phyloP scores from a whole-genome alignment of 2,888 invertebrate genomes.

The Eupithecia vulgata region DNA sequence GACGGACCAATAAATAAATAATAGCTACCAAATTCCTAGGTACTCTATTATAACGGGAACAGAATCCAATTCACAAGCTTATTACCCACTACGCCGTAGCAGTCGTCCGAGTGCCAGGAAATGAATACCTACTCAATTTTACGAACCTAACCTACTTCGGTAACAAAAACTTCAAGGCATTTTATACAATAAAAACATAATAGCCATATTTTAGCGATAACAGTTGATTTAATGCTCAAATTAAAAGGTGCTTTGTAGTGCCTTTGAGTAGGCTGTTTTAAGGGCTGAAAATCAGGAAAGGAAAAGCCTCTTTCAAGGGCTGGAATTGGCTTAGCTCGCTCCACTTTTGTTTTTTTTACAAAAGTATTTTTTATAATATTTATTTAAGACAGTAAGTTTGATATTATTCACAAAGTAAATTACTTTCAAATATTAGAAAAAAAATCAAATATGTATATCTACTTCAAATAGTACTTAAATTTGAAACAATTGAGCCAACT shows the following conservation, averaged over 20 bases:
- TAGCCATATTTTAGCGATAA: conserved; percentile 34
- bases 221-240: conserved; percentile 34
- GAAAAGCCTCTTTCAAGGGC: background rate
- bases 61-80: background rate
- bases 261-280: background rate
- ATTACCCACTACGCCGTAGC: background rate
- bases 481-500: too few relatives aligned
- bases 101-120: conserved; percentile 27
- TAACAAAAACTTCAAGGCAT: conserved; percentile 47
- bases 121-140: conserved; percentile 49
- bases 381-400: too few relatives aligned
- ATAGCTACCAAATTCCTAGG: too few relatives aligned
- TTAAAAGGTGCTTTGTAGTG: conserved; percentile 33
- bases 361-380: too few relatives aligned
- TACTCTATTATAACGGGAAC: background rate
- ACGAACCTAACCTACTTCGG: conserved; percentile 46
- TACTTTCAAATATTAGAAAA: too few relatives aligned
- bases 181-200: conserved; percentile 35
- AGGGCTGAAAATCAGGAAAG: background rate
- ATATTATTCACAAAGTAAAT: too few relatives aligned
- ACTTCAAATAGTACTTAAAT: too few relatives aligned
- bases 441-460: too few relatives aligned
- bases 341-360: background rate
- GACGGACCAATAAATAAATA: too few relatives aligned
- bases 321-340: background rate